phyloP scores from a whole-genome alignment of 1,140 invertebrate species.

The Heliconius nattereri region DNA sequence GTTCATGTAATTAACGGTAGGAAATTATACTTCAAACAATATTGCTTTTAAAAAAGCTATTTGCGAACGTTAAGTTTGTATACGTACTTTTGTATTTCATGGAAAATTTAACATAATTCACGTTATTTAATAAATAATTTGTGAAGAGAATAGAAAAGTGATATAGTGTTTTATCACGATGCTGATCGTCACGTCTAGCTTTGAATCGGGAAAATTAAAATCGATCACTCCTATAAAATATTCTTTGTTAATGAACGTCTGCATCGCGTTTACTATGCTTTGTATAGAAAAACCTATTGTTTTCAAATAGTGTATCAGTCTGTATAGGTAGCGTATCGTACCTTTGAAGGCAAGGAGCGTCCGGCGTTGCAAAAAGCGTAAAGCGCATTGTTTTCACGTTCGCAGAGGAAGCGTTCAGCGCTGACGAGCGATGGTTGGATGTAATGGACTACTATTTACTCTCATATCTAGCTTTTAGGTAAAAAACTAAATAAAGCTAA shows the following conservation, averaged over 20 bases:
- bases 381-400: slow-evolving; percentile 69
- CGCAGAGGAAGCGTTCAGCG: slow-evolving; percentile 60
- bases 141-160: not conserved
- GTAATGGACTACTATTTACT: slow-evolving; percentile 66
- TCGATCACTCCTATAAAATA: slow-evolving; percentile 12
- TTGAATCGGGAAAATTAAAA: slow-evolving; percentile 13
- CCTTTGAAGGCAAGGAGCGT: slow-evolving; percentile 61
- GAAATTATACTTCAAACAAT: not conserved
- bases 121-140: not conserved
- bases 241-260: slow-evolving; percentile 27
- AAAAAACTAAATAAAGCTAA: slow-evolving; percentile 22
- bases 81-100: not conserved
- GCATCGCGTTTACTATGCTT: slow-evolving; percentile 19
- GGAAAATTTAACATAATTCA: not conserved
- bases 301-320: slow-evolving; percentile 40
- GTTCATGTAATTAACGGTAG: not conserved
- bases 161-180: not conserved
- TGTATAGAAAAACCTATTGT: slow-evolving; percentile 52
- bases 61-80: not conserved
- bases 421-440: slow-evolving; percentile 58
- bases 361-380: slow-evolving; percentile 63
- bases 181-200: not conserved
- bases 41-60: not conserved
- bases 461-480: slow-evolving; percentile 47
- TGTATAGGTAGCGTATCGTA: slow-evolving; percentile 59